Conservation (phyloP, 2,797 vertebrate species). For the Eulemur coronatus region DNA sequence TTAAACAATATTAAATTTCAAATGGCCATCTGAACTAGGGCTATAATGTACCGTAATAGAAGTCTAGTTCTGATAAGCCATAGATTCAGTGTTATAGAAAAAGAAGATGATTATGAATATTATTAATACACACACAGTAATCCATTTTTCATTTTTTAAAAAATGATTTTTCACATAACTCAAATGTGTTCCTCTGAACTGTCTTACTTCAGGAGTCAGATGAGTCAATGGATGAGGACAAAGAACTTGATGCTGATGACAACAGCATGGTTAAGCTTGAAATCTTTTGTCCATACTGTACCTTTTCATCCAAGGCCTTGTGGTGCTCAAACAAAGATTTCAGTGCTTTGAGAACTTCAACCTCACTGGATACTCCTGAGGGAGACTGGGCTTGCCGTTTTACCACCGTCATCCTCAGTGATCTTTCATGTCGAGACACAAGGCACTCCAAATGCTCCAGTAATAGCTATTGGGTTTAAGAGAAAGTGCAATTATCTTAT, state of each 20-base stretch:
- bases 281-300: not conserved
- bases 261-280: not conserved
- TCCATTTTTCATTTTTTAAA: not conserved
- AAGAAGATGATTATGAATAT: not conserved
- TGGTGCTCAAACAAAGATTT: constrained; percentile 99
- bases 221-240: constrained; percentile 4
- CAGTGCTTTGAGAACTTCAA: constrained; percentile 99
- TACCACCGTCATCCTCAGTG: constrained; percentile 98
- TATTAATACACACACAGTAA: not conserved
- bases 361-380: constrained; percentile 98
- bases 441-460: constrained; percentile 99
- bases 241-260: not conserved
- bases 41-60: not conserved
- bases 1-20: constrained; percentile 1
- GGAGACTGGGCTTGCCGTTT: constrained; percentile 99
- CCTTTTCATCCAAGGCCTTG: constrained; percentile 99
- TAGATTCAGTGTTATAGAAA: not conserved
- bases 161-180: not conserved
- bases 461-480: constrained; percentile 89
- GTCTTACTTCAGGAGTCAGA: not conserved
- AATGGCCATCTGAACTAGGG: not conserved
- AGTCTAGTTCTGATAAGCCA: not conserved
- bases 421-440: constrained; percentile 98
- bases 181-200: not conserved
- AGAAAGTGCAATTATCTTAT: constrained; percentile 58